Evolutionary conservation across 2,888 invertebrate species (phyloP), one percentile per base, ranked within the genome.

Genomic region (Protonemura montana): DNA sequence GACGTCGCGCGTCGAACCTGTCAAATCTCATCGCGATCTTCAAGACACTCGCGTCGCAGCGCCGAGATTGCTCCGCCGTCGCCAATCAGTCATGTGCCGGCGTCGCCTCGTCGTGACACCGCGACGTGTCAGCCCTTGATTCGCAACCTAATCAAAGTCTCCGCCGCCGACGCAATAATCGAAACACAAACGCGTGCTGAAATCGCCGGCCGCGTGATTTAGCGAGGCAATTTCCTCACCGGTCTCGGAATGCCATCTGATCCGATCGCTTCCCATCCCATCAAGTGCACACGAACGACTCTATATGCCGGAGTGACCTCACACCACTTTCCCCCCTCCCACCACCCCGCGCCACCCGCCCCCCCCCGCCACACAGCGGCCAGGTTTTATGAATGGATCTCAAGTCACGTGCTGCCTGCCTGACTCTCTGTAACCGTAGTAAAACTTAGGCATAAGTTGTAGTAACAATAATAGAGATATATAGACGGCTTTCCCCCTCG

Each of bases 341-440:
- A 41, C 85, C 87, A 81, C 26, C 25, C 82, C 26, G 82, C 76
- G 42, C 85, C 87, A 82, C 26, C 25, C 82, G 30, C 85, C 85
- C 26, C 28, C 84, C 85, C 80, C 5, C 0, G 13, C 86, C 86
- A 30, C 35, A 10, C 35, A 3, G 35, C 10, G 29, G 86, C 85
- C 77, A 77, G 76, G 82, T 85, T 86, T 86, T 86, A 86, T 86
- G 86, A 86, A 86, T 86, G 86, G 86, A 77, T 77, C 29, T 77
- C 42, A 0, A 76, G 84, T 84, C 84, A 84, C 84, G 83, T 85
- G 85, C 76, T 80, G 80, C 30, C 81, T 28, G 86, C 42, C 86
- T 81, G 80, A 42, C 82, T 82, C 29, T 82, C 82, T 83, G 35
- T 25, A 83, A 30, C 41, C 82, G 84, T 84, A 84, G 84, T 84